These are phyloP conservation scores for Oreochromis spilurus DNA, from an alignment of 2,113 vertebrate genomes.

Conservation along the genomic window DNA sequence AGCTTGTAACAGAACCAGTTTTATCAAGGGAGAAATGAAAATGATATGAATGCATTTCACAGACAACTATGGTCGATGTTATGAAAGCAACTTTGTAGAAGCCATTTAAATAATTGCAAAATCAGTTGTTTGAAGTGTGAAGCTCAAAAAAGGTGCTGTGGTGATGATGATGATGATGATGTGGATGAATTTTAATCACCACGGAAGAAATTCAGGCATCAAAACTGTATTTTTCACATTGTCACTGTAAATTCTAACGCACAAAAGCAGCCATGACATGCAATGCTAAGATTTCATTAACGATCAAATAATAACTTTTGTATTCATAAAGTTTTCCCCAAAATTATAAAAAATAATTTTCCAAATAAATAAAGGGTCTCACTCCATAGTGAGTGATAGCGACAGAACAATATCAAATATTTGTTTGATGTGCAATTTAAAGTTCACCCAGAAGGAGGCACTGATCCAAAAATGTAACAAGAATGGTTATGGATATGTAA, in stretches of 20 bases:
- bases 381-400: fast-evolving
- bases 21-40: neutral
- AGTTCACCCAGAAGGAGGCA: neutral
- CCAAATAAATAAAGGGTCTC: neutral
- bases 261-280: neutral
- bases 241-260: neutral
- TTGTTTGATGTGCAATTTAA: neutral
- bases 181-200: neutral
- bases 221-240: neutral
- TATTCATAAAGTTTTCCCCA: fast-evolving
- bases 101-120: neutral
- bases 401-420: neutral
- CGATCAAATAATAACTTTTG: fast-evolving
- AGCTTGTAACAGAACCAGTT: neutral
- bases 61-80: fast-evolving
- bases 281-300: neutral
- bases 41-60: neutral
- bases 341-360: neutral
- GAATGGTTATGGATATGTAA: neutral
- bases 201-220: fast-evolving
- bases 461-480: neutral
- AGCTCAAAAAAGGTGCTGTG: neutral
- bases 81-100: neutral
- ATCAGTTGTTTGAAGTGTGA: neutral
- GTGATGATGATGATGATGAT: neutral